Conservation (phyloP, 2,888 invertebrate genomes). For the Scrobipalpa atriplicella region DNA sequence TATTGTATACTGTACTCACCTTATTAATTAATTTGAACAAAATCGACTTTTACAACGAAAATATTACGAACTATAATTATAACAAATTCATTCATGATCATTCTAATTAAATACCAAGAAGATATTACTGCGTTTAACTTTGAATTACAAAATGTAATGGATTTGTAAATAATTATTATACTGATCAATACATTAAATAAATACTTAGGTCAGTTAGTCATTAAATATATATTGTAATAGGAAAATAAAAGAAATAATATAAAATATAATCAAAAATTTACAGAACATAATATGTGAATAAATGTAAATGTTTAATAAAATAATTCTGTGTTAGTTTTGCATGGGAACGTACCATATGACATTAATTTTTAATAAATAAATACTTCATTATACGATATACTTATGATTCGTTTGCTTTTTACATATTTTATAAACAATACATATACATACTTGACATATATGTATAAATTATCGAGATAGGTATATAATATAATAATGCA, state of each 20-base stretch:
- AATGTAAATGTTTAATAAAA: conserved; percentile 26
- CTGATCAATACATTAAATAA: conserved; percentile 24
- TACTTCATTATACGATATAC: conserved; percentile 15
- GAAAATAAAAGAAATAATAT: conserved; percentile 22
- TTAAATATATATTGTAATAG: conserved; percentile 19
- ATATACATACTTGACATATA: conserved; percentile 22
- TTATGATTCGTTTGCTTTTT: conserved; percentile 20
- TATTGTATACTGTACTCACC: conserved; percentile 40
- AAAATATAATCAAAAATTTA: conserved; percentile 23
- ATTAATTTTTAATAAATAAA: conserved; percentile 14
- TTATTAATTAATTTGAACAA: conserved; percentile 31
- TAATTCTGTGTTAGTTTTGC: conserved; percentile 23
- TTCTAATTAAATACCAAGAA: conserved; percentile 22
- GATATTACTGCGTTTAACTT: conserved; percentile 22
- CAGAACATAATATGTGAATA: conserved; percentile 17
- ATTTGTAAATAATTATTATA: conserved; percentile 27
- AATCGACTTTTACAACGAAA: conserved; percentile 32
- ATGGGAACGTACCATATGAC: conserved; percentile 1
- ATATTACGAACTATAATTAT: conserved; percentile 36
- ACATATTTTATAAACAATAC: conserved; percentile 17
- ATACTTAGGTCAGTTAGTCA: conserved; percentile 18
- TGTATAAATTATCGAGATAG: conserved; percentile 19
- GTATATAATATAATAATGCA: conserved; percentile 54
- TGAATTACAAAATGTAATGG: conserved; percentile 23
- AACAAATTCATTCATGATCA: conserved; percentile 45